These are phyloP conservation scores for Petrosia ficiformis DNA, from an alignment of 37 sponge, comb jelly and placozoan species.

Conservation along the genomic window DNA sequence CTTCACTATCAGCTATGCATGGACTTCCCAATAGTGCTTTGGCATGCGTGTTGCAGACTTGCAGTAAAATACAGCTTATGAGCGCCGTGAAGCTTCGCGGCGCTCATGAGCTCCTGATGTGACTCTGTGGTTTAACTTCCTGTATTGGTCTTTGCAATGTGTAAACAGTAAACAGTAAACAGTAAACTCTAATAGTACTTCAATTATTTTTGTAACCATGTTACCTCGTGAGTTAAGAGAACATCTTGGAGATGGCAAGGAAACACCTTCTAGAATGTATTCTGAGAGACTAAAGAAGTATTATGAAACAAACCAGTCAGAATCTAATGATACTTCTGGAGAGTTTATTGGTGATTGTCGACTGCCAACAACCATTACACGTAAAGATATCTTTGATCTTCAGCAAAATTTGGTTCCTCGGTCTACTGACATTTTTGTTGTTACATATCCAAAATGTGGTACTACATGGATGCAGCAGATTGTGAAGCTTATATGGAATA, in stretches of 20 bases:
- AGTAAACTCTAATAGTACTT: too few species aligned
- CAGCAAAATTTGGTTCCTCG: background rate
- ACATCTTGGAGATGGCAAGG: background rate
- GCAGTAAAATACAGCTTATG: too few species aligned
- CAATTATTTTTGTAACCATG: too few species aligned
- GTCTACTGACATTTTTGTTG: conserved; percentile 17
- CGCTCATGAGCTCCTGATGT: too few species aligned
- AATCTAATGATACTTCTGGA: background rate
- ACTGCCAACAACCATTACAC: background rate
- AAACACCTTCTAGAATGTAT: background rate
- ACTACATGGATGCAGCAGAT: conserved; percentile 36
- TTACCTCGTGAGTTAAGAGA: background rate
- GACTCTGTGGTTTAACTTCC: too few species aligned
- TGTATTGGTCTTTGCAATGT: too few species aligned
- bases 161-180: too few species aligned
- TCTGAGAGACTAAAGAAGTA: background rate
- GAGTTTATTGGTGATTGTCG: background rate
- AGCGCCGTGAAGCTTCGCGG: too few species aligned
- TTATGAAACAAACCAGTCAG: background rate
- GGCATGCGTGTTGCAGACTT: too few species aligned
- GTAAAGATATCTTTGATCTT: background rate
- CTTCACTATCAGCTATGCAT: too few species aligned
- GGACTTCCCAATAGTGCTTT: too few species aligned
- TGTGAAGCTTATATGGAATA: conserved; percentile 14
- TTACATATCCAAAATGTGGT: conserved; percentile 43